Evolutionary conservation across 2,797 vertebrate species (phyloP).

Genomic region (Synanceia verrucosa): DNA sequence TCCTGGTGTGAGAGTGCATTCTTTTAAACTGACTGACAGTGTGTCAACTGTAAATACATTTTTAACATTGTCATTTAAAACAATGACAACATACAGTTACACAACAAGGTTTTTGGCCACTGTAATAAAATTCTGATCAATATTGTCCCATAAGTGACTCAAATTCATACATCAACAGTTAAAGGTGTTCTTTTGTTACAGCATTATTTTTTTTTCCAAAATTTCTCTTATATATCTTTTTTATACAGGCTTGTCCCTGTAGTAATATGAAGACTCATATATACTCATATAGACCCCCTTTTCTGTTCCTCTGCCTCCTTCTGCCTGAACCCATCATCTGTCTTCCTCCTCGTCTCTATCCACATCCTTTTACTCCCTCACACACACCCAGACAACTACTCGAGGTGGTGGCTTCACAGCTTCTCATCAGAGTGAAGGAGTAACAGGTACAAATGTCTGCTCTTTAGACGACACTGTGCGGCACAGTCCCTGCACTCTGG

Average conservation of each 20-base stretch:
- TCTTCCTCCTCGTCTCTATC: constrained; percentile 24
- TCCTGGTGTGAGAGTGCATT: not conserved
- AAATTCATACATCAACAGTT: not conserved
- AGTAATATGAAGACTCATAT: not conserved
- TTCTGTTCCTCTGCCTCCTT: constrained; percentile 39
- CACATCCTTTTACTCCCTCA: constrained; percentile 12
- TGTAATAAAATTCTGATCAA: not conserved
- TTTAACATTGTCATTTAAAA: not conserved
- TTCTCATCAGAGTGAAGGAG: constrained; percentile 48
- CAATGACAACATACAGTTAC: not conserved
- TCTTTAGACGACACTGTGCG: constrained; percentile 53
- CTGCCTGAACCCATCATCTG: constrained; percentile 41
- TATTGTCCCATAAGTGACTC: not conserved
- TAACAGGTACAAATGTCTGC: constrained; percentile 61
- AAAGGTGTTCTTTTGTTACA: not conserved
- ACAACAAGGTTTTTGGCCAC: not conserved
- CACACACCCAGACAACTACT: constrained; percentile 7
- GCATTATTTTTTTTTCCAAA: not conserved
- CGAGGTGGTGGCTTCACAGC: constrained; percentile 51
- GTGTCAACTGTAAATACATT: not conserved
- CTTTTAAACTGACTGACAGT: not conserved
- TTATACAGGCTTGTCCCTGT: not conserved
- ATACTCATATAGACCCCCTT: not conserved
- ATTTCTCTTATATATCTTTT: not conserved
- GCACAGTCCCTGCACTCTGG: constrained; percentile 57